A percentile compares a stretch with the other conserved stretches of the same genome.
Conservation (phyloP, 2,113 vertebrate genomes). For the Hydrochoerus hydrochaeris region DNA sequence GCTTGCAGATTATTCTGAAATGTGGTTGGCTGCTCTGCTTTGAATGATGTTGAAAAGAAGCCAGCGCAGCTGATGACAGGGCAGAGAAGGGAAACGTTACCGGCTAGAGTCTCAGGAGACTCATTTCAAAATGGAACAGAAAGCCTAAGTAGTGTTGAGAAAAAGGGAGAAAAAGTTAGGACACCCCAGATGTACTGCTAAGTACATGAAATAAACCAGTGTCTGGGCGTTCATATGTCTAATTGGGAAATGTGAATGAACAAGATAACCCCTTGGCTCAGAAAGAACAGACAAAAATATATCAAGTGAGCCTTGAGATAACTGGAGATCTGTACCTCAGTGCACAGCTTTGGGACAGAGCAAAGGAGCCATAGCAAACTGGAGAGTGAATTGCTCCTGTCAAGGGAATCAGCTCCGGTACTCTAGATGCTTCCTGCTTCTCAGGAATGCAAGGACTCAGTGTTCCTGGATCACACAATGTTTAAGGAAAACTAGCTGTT, state of each 20-base stretch:
- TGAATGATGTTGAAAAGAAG: conserved; percentile 43
- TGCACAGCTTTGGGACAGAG: rapidly evolving
- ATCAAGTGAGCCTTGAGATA: background rate
- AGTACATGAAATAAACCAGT: background rate
- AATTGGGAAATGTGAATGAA: background rate
- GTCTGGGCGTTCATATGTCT: too few species aligned
- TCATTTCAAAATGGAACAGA: conserved; percentile 14
- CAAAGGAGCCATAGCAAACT: background rate
- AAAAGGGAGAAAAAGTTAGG: background rate
- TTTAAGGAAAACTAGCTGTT: conserved; percentile 14
- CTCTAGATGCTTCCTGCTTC: background rate
- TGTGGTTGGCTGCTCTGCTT: conserved; percentile 27
- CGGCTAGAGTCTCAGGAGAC: background rate
- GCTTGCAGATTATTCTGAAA: background rate
- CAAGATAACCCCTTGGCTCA: background rate
- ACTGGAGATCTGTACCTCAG: rapidly evolving
- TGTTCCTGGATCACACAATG: background rate
- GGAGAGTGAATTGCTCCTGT: background rate
- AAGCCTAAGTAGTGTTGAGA: background rate
- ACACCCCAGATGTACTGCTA: too few species aligned
- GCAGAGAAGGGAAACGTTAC: conserved; percentile 28
- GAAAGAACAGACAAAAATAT: background rate
- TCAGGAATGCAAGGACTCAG: background rate
- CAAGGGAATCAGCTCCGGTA: background rate
- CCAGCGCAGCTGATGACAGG: background rate